A percentile compares a stretch with the other conserved stretches of the same genome.
Evolutionary conservation across 2,888 invertebrate species (phyloP).

Genomic region (Lapara coniferarum): DNA sequence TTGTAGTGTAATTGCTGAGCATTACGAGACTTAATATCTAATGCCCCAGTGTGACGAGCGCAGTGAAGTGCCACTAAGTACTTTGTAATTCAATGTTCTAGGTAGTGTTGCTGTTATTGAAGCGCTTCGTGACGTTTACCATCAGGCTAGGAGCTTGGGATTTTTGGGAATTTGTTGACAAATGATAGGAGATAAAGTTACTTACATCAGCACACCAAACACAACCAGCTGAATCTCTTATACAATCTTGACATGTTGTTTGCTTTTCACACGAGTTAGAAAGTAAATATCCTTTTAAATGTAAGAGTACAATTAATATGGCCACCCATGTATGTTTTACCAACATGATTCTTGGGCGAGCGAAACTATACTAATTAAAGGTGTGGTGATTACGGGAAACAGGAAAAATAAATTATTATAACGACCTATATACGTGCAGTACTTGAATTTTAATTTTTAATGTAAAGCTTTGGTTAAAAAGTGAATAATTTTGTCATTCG

Average conservation of each 20-base stretch:
- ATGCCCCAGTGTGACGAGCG: too few species aligned
- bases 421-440: too few species aligned
- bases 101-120: too few species aligned
- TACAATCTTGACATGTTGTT: constrained; percentile 59
- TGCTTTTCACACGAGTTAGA: constrained; percentile 47
- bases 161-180: too few species aligned
- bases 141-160: too few species aligned
- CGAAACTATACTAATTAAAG: background rate
- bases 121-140: too few species aligned
- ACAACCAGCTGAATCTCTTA: constrained; percentile 54
- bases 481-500: background rate
- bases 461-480: background rate
- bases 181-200: constrained; percentile 27
- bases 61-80: too few species aligned
- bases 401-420: constrained; percentile 4
- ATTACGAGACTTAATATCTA: too few species aligned
- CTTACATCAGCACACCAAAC: constrained; percentile 66
- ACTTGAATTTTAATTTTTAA: too few species aligned
- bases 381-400: background rate
- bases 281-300: background rate
- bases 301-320: background rate
- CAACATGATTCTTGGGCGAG: background rate
- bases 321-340: background rate
- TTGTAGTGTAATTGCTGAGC: too few species aligned
- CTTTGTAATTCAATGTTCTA: too few species aligned